Evolutionary conservation across 2,888 invertebrate species (phyloP), one percentile per base, ranked within the genome.

Genomic region (Ormyrus thymus): DNA sequence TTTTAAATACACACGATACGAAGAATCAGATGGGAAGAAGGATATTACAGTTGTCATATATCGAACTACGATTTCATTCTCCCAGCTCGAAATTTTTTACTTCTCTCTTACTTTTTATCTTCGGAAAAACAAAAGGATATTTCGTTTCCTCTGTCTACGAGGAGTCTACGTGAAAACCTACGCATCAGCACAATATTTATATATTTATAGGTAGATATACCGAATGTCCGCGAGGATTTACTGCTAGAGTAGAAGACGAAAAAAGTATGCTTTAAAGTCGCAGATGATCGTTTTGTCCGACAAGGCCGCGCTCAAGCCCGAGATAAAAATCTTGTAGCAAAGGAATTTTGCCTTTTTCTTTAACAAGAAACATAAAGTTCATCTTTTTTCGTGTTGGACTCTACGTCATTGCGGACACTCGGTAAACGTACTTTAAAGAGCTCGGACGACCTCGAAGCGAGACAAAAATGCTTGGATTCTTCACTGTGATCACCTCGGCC

Each of bases 1-100:
- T 55, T 65, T 76, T 74, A 69, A 51, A 80, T 69, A 76, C 53
- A 73, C 66, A 80, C 58, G 65, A 76, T 76, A 76, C 73, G 61
- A 76, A 70, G 64, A 73, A 76, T 70, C 64, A 69, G 73, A 53
- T 76, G 59, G 71, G 73, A 76, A 73, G 69, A 68, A 70, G 59
- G 70, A 74, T 59, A 78, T 73, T 64, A 13, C 53, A 70, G 29
- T 48, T 59, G 53, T 68, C 48, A 55, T 45, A 29, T 29, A 73
- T 68, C 61, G 48, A 72, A 68, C 73, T 73, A 55, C 66, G 58
- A 61, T 73, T 66, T 73, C 11, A 45, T 43, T 72, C 13, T 46
- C 29, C 43, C 55, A 46, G 7, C 9, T 56, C 61, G n/a, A 29
- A 50, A 43, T 10, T 43, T 56, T 61, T 46, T 6, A 46, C 46